phyloP scores from a whole-genome alignment of 2,797 vertebrate genomes.

The Phoxinus dragarum region DNA sequence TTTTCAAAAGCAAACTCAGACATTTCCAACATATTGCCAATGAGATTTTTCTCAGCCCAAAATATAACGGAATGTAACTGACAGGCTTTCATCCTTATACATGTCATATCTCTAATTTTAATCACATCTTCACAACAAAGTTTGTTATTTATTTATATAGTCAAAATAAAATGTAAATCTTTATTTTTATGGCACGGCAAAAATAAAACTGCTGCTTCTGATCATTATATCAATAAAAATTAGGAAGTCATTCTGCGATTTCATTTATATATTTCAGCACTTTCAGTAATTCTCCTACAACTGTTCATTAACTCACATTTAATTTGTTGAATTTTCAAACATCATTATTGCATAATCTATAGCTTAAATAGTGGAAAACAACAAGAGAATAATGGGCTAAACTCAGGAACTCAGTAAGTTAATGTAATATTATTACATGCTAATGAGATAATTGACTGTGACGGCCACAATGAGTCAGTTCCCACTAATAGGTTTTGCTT shows the following conservation, averaged over 20 bases:
- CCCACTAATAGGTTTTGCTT: constrained; percentile 12
- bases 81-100: constrained; percentile 12
- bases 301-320: not conserved
- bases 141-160: not conserved
- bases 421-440: constrained; percentile 1
- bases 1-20: constrained; percentile 52
- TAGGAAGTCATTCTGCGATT: not conserved
- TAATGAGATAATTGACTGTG: constrained; percentile 31
- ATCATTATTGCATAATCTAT: not conserved
- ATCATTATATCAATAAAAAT: constrained; percentile 10
- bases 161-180: not conserved
- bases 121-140: not conserved
- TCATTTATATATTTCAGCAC: not conserved
- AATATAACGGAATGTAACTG: constrained; percentile 49
- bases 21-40: constrained; percentile 49
- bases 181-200: not conserved
- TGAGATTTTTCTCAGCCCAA: constrained; percentile 35
- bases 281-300: not conserved
- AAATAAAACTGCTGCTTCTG: constrained; percentile 6
- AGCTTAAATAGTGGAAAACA: not conserved
- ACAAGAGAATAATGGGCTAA: not conserved
- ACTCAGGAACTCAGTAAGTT: not conserved
- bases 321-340: constrained; percentile 6
- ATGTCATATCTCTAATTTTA: constrained; percentile 13
- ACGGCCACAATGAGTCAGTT: constrained; percentile 1